phyloP scores from a whole-genome alignment of 1,140 invertebrate genomes.

The Patella vulgata region DNA sequence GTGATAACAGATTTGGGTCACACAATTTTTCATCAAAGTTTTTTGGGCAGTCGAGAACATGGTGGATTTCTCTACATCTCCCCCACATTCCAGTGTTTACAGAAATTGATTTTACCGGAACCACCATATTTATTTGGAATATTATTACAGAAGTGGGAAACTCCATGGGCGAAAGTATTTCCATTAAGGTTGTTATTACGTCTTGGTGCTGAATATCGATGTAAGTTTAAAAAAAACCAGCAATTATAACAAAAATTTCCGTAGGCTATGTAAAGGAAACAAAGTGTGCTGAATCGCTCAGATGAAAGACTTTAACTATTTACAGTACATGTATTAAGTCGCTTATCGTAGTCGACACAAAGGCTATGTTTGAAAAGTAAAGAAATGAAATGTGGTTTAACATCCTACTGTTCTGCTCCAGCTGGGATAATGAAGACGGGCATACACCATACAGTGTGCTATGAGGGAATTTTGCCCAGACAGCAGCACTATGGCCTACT shows the following conservation, averaged over 20 bases:
- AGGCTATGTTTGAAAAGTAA: too few relatives aligned
- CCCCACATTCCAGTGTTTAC: constrained; percentile 85
- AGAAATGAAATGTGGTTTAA: too few relatives aligned
- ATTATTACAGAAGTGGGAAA: constrained; percentile 86
- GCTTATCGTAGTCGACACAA: too few relatives aligned
- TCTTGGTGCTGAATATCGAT: constrained; percentile 86
- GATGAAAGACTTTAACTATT: not conserved
- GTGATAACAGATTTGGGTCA: constrained; percentile 80
- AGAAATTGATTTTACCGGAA: constrained; percentile 78
- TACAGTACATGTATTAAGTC: not conserved
- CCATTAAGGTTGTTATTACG: constrained; percentile 81
- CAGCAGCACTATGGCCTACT: too few relatives aligned
- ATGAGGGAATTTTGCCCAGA: too few relatives aligned
- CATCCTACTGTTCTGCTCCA: too few relatives aligned
- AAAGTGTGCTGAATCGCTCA: not conserved
- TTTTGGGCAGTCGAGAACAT: constrained; percentile 83
- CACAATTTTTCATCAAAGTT: constrained; percentile 68
- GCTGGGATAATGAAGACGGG: too few relatives aligned
- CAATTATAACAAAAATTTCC: too few relatives aligned
- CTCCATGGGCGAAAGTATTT: constrained; percentile 88
- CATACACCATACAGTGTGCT: too few relatives aligned
- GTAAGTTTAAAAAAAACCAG: constrained; percentile 65
- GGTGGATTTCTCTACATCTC: constrained; percentile 86
- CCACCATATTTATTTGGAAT: constrained; percentile 84
- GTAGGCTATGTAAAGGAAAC: too few relatives aligned